These are phyloP conservation scores for Amphimallon solstitiale DNA, from an alignment of 2,888 invertebrate genomes.

Conservation along the genomic window DNA sequence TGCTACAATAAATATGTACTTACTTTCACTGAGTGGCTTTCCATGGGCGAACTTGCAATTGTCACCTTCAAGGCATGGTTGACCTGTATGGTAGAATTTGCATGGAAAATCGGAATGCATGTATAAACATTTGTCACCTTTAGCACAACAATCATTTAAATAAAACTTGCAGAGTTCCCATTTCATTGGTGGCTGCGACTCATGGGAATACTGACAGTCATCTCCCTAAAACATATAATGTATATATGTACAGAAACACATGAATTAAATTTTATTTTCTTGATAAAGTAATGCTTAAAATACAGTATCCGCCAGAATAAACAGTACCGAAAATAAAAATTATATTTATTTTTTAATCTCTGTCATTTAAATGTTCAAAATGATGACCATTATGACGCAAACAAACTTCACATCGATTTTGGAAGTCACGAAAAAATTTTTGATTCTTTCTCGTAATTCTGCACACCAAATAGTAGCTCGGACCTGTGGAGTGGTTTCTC, in stretches of 20 bases:
- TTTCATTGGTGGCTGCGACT: slow-evolving; percentile 83
- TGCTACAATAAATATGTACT: slow-evolving; percentile 36
- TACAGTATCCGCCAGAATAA: no score
- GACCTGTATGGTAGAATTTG: slow-evolving; percentile 94
- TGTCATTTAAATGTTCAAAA: no score
- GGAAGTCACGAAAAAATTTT: no score
- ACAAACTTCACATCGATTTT: no score
- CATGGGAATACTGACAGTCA: slow-evolving; percentile 89
- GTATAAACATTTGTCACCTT: slow-evolving; percentile 93
- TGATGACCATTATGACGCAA: no score
- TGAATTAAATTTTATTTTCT: no score
- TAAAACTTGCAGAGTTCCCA: slow-evolving; percentile 97
- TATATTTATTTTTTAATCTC: no score
- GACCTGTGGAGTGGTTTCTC: no score
- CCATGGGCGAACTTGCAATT: slow-evolving; percentile 95
- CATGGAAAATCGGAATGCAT: slow-evolving; percentile 98
- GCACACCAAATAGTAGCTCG: no score
- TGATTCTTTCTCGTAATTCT: no score
- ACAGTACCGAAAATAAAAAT: no score
- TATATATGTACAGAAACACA: slow-evolving; percentile 20
- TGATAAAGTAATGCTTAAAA: no score
- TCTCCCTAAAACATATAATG: slow-evolving; percentile 67
- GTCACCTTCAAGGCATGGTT: slow-evolving; percentile 79
- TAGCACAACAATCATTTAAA: slow-evolving; percentile 93
- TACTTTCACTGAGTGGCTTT: slow-evolving; percentile 82